Percentiles rank a stretch among this genome's conserved stretches.
Evolutionary conservation across 1,140 invertebrate species (phyloP).

Genomic region (Polyergus mexicanus): DNA sequence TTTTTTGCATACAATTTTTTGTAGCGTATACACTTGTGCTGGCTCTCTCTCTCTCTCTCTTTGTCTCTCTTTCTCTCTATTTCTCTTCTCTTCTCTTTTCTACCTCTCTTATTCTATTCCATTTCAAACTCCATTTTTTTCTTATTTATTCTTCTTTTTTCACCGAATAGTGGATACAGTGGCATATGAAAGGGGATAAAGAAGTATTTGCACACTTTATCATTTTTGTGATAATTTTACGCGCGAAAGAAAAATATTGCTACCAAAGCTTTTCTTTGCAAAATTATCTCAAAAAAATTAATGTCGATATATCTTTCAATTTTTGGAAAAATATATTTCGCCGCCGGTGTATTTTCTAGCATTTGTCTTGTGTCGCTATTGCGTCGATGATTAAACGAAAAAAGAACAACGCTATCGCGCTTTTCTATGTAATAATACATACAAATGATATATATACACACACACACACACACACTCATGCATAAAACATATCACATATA

Average conservation of each 20-base stretch:
- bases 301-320: constrained; percentile 5
- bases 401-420: constrained; percentile 54
- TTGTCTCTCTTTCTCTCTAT: constrained; percentile 38
- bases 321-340: constrained; percentile 45
- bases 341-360: constrained; percentile 55
- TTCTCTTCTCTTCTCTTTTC: constrained; percentile 15
- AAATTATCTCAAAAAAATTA: constrained; percentile 9
- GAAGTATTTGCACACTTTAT: background rate
- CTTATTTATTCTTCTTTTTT: constrained; percentile 10
- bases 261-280: constrained; percentile 14
- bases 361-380: constrained; percentile 69
- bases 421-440: constrained; percentile 46
- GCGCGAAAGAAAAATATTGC: constrained; percentile 12
- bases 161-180: background rate
- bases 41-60: constrained; percentile 38
- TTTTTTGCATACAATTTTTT: constrained; percentile 43
- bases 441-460: constrained; percentile 25
- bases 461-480: too few relatives aligned
- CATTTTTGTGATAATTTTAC: background rate
- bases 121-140: constrained; percentile 5
- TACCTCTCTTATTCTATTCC: background rate
- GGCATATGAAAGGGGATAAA: background rate
- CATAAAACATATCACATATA: constrained; percentile 7
- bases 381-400: constrained; percentile 64
- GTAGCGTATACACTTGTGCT: constrained; percentile 25